Evolutionary conservation across 2,113 vertebrate genomes (phyloP).

Genomic region (Pantherophis guttatus): DNA sequence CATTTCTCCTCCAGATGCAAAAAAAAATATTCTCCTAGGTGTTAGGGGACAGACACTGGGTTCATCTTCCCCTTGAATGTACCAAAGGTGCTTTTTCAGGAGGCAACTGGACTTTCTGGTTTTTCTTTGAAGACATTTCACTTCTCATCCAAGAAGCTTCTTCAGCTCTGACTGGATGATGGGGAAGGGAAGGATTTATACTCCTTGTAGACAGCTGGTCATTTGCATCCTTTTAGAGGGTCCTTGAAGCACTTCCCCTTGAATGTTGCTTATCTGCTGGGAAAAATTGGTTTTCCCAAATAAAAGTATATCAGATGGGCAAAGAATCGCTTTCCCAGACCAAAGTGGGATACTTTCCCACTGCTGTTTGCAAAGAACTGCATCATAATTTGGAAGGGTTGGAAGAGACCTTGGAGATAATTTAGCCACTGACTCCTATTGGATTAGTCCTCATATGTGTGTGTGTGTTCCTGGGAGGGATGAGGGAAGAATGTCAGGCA

Average conservation of each 20-base stretch:
- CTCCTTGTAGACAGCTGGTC: no score
- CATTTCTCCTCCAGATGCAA: background rate
- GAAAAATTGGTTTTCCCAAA: background rate
- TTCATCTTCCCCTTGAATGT: no score
- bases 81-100: no score
- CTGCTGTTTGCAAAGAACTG: background rate
- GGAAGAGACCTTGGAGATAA: background rate
- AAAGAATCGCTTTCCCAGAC: background rate
- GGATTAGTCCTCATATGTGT: background rate
- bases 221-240: no score
- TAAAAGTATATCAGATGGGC: background rate
- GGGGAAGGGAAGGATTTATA: no score
- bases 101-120: no score
- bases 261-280: background rate
- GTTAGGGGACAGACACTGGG: background rate
- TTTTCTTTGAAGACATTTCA: no score
- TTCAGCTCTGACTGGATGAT: no score
- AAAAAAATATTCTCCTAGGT: background rate
- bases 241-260: background rate
- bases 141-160: no score
- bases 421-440: background rate
- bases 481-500: background rate
- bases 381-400: background rate
- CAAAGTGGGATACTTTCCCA: background rate
- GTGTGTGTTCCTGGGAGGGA: background rate